Evolutionary conservation across 2,888 invertebrate genomes (phyloP).

Genomic region (Melipona bicolor): DNA sequence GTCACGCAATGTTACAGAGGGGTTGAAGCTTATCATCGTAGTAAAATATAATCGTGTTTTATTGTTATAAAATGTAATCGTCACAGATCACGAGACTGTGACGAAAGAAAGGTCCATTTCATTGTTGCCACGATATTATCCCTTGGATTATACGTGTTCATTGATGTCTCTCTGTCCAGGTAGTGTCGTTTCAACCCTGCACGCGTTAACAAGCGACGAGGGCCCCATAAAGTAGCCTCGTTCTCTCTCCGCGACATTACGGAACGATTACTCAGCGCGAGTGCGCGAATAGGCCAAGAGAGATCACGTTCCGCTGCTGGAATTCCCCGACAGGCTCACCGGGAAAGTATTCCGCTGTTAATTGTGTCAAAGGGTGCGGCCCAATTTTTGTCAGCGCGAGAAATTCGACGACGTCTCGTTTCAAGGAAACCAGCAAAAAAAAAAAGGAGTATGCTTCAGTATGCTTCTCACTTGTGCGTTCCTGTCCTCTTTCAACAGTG

Average conservation of each 20-base stretch:
- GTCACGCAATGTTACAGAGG: no score
- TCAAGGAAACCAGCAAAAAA: background rate
- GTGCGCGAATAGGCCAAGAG: background rate
- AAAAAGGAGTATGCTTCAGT: no score
- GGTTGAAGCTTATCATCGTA: no score
- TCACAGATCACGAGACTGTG: background rate
- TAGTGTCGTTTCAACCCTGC: background rate
- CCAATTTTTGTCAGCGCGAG: background rate
- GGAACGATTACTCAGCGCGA: slow-evolving; percentile 26
- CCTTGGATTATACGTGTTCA: background rate
- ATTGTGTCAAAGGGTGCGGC: slow-evolving; percentile 30
- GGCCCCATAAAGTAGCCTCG: slow-evolving; percentile 27
- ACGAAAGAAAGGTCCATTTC: background rate
- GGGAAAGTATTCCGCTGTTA: slow-evolving; percentile 30
- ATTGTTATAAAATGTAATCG: background rate
- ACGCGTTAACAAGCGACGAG: slow-evolving; percentile 34
- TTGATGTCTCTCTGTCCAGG: background rate
- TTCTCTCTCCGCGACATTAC: slow-evolving; percentile 18
- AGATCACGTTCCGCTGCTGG: slow-evolving; percentile 22
- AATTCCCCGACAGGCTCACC: slow-evolving; percentile 23
- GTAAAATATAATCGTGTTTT: no score
- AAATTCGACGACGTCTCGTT: background rate
- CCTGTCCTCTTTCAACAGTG: no score
- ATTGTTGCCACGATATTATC: background rate
- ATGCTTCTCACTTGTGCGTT: no score